A percentile compares a stretch with the other conserved stretches of the same genome.
These are phyloP conservation scores for Muscicapa comitata DNA, from an alignment of 2,797 vertebrate genomes.

Conservation along the genomic window DNA sequence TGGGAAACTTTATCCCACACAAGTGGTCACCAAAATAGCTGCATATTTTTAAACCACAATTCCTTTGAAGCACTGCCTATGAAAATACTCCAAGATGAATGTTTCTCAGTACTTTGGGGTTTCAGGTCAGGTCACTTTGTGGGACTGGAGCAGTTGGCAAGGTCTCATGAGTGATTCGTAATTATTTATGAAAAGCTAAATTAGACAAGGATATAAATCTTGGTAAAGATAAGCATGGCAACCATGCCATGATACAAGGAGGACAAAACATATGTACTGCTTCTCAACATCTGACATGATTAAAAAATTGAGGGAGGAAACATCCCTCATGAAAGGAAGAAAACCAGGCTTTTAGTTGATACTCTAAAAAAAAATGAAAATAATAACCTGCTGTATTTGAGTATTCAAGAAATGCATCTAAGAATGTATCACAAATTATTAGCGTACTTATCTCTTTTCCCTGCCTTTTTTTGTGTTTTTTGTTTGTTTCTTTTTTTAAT, in stretches of 20 bases:
- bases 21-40: conserved; percentile 77
- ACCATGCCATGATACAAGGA: background rate
- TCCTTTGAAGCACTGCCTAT: conserved; percentile 75
- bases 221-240: conserved; percentile 9
- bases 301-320: background rate
- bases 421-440: background rate
- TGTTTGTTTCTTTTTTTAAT: background rate
- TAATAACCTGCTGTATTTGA: background rate
- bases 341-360: background rate
- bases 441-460: background rate
- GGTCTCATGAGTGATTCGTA: conserved; percentile 57
- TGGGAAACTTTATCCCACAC: conserved; percentile 77
- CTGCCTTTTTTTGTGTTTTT: background rate
- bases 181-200: conserved; percentile 64
- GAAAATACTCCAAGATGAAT: conserved; percentile 64
- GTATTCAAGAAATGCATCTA: background rate
- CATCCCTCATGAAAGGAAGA: background rate
- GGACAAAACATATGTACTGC: background rate
- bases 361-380: background rate
- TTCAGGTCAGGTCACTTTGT: conserved; percentile 60
- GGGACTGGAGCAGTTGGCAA: conserved; percentile 65
- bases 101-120: conserved; percentile 69
- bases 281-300: background rate
- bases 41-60: conserved; percentile 72
- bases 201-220: conserved; percentile 44